phyloP scores from a whole-genome alignment of 2,888 invertebrate genomes.

The Spodoptera littoralis region DNA sequence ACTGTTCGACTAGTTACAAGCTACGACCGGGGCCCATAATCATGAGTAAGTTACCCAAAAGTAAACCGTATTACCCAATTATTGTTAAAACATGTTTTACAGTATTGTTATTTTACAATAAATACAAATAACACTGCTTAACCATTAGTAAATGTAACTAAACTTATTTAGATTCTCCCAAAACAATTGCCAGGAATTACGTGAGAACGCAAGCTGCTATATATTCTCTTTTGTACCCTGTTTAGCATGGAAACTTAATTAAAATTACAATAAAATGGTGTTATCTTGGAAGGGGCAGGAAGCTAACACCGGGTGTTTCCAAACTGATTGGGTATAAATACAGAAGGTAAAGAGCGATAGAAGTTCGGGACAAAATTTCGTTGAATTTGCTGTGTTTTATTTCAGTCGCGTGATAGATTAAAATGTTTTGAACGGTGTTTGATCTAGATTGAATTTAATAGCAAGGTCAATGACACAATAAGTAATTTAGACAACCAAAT shows the following conservation, averaged over 20 bases:
- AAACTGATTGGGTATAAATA: slow-evolving; percentile 31
- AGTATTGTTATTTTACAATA: too few relatives aligned
- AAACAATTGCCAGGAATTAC: slow-evolving; percentile 20
- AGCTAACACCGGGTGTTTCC: slow-evolving; percentile 25
- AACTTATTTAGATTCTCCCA: slow-evolving; percentile 1
- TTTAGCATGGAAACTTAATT: slow-evolving; percentile 52
- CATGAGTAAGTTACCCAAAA: too few relatives aligned
- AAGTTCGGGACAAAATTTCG: slow-evolving; percentile 12
- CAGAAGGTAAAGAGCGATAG: background rate
- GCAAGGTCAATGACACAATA: too few relatives aligned
- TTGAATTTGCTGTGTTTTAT: slow-evolving; percentile 8
- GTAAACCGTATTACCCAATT: too few relatives aligned
- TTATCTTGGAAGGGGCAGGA: slow-evolving; percentile 42
- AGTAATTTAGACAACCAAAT: too few relatives aligned
- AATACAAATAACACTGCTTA: background rate
- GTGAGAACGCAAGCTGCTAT: slow-evolving; percentile 14
- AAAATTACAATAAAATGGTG: slow-evolving; percentile 46
- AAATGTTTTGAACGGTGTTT: slow-evolving; percentile 1
- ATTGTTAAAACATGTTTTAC: too few relatives aligned
- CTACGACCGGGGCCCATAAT: too few relatives aligned
- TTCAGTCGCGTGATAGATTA: slow-evolving; percentile 2
- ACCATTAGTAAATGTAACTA: background rate
- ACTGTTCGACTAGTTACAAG: too few relatives aligned
- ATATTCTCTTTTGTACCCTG: slow-evolving; percentile 34
- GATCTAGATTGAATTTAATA: background rate